phyloP scores from a whole-genome alignment of 2,888 invertebrate species.

The Macrosiphum euphorbiae region DNA sequence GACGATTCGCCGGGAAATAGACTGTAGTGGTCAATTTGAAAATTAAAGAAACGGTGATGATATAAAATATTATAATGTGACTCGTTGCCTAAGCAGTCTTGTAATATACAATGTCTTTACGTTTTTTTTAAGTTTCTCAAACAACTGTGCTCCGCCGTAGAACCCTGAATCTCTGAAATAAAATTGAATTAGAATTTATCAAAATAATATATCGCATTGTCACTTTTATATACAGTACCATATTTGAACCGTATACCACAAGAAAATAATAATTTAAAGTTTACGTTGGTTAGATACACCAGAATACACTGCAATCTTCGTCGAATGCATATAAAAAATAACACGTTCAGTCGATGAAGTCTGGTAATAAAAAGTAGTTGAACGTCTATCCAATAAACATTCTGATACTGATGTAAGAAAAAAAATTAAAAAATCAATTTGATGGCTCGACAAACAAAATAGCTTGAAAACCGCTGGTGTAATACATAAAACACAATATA shows the following conservation, averaged over 20 bases:
- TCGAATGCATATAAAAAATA: too few species aligned
- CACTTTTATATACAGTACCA: neutral
- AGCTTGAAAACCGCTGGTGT: neutral
- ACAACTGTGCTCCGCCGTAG: neutral
- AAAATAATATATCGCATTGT: neutral
- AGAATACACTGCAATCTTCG: neutral
- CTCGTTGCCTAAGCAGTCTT: neutral
- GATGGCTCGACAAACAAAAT: neutral
- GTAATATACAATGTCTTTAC: neutral
- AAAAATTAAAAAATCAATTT: too few species aligned
- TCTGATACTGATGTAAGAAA: too few species aligned
- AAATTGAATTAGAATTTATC: neutral
- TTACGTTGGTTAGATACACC: neutral
- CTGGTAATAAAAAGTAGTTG: too few species aligned
- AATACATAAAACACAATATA: too few species aligned
- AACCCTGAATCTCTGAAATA: neutral
- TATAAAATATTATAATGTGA: neutral
- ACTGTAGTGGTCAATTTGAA: neutral
- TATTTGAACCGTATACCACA: neutral
- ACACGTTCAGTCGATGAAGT: neutral
- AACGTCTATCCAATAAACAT: too few species aligned
- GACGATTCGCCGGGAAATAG: neutral
- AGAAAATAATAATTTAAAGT: neutral
- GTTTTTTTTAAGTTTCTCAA: neutral
- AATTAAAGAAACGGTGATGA: neutral